Base-by-base conservation (phyloP, 2,888 invertebrate species). In the Ormyrus thymus region DNA sequence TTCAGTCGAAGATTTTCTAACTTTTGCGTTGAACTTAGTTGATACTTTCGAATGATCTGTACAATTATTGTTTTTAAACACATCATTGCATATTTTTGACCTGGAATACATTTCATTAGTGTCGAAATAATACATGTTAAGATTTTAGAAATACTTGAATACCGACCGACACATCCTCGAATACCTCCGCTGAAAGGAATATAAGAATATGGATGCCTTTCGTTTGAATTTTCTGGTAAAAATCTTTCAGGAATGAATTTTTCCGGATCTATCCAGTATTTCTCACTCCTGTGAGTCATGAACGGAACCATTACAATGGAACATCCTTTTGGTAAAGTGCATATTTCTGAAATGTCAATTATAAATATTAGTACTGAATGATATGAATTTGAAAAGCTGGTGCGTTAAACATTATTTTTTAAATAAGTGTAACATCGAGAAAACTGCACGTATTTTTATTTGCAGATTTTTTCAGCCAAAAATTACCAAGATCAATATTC, bases 211-310 rank as follows among this genome's bases (percentile, higher is more conserved):
- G 84, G 81, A 73, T 84, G 84, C 29, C 85, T 76, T 10, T 76
- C 76, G 15, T 61, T 74, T 0, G 83, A 81, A 73, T 85, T 83
- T 77, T 85, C 84, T 0, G 78, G 81, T 11, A 81, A 69, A 76
- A 86, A 85, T 79, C 86, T 75, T 64, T 86, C 85, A 0, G 85
- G 86, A 62, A 83, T 65, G 53, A 85, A 86, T 75, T 84, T 82
- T 7, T 84, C 82, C 0, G 86, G 86, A 45, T 84, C 78, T 4
- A n/a, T n/a, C 86, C 86, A 86, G 71, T 78, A 83, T 65, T 83
- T 81, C 7, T 61, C 69, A 58, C 78, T 82, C 76, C 84, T 81
- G 45, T 85, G 85, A 53, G 84, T 84, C n/a, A 80, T 65, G 61
- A 74, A 83, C 9, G 82, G 79, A 1, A 81, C 61, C 80, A 84